Conservation (phyloP, 2,797 vertebrate species). For the Sebastes vulpes region DNA sequence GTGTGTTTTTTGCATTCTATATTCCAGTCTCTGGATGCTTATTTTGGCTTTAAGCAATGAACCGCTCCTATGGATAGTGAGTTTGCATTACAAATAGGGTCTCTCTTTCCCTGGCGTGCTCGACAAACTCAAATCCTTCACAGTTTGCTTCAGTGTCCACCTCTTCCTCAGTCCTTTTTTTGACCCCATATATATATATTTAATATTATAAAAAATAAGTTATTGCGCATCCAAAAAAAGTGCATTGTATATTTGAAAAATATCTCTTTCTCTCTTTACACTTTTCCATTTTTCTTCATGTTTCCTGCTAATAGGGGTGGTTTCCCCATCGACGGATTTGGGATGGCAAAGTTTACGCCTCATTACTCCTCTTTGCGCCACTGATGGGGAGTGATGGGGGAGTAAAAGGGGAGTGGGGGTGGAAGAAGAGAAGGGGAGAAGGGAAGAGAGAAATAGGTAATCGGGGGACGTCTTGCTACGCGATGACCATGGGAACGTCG, state of each 20-base stretch:
- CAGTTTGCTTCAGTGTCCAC: slow-evolving; percentile 81
- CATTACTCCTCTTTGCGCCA: slow-evolving; percentile 1
- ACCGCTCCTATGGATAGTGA: slow-evolving; percentile 61
- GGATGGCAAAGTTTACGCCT: slow-evolving; percentile 9
- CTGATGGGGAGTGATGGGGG: slow-evolving; percentile 19
- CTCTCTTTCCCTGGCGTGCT: slow-evolving; percentile 42
- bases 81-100: slow-evolving; percentile 70
- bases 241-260: slow-evolving; percentile 87
- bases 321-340: slow-evolving; percentile 14
- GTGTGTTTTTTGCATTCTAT: slow-evolving; percentile 61
- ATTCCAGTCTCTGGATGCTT: slow-evolving; percentile 71
- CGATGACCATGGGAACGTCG: slow-evolving; percentile 98
- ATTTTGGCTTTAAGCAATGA: slow-evolving; percentile 82
- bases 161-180: slow-evolving; percentile 55
- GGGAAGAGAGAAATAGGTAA: slow-evolving; percentile 9
- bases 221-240: slow-evolving; percentile 90
- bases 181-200: slow-evolving; percentile 69
- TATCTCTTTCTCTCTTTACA: slow-evolving; percentile 82
- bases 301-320: slow-evolving; percentile 51
- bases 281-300: slow-evolving; percentile 66
- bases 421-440: not conserved
- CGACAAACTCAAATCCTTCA: slow-evolving; percentile 82
- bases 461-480: slow-evolving; percentile 82
- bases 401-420: not conserved
- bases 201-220: slow-evolving; percentile 90